phyloP scores from a whole-genome alignment of 1,140 invertebrate species.

The Apis dorsata region DNA sequence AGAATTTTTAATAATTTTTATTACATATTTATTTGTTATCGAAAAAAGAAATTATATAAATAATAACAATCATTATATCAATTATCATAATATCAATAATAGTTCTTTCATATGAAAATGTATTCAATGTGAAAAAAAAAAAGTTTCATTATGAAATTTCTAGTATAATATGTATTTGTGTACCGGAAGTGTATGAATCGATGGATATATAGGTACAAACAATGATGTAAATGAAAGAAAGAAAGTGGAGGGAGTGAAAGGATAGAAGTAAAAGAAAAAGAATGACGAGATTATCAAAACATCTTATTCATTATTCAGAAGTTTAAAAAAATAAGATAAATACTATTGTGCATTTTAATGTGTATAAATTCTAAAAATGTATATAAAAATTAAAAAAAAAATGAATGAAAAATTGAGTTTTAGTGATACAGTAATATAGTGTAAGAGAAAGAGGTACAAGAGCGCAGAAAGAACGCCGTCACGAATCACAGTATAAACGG shows the following conservation, averaged over 20 bases:
- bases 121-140: background rate
- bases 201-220: conserved; percentile 13
- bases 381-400: background rate
- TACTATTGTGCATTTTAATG: background rate
- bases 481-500: conserved; percentile 31
- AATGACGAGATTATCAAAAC: conserved; percentile 32
- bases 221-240: conserved; percentile 41
- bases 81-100: background rate
- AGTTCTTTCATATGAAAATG: background rate
- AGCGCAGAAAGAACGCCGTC: conserved; percentile 43
- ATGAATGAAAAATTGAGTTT: background rate
- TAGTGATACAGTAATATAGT: conserved; percentile 13
- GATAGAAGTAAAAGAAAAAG: conserved; percentile 34
- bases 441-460: conserved; percentile 33
- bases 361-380: too few relatives aligned
- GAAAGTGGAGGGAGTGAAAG: conserved; percentile 40
- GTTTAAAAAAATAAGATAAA: background rate
- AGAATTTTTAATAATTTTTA: background rate
- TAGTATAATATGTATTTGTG: background rate
- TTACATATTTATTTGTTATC: background rate
- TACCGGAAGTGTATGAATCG: conserved; percentile 28
- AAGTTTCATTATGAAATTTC: background rate
- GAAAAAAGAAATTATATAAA: background rate
- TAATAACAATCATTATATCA: background rate
- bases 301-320: conserved; percentile 9